These are phyloP conservation scores for Hydrozoanthus tunicans DNA, from an alignment of 64 coral and sea anemone genomes.

Conservation along the genomic window DNA sequence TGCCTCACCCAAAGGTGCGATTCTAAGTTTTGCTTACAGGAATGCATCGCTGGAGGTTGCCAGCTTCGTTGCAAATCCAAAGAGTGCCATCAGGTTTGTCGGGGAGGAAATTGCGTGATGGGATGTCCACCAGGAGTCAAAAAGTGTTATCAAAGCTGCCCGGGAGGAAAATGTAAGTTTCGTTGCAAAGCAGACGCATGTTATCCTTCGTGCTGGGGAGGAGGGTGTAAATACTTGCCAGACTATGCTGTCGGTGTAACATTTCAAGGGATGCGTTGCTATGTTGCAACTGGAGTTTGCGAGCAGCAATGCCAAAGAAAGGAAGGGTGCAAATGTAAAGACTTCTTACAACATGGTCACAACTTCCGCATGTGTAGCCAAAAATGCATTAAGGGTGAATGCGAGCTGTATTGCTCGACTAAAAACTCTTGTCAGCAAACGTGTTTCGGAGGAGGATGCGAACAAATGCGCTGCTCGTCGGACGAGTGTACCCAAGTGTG, in stretches of 20 bases:
- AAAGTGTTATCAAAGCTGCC: slow-evolving; percentile 61
- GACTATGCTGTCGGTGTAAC: slow-evolving; percentile 9
- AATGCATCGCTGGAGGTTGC: slow-evolving; percentile 60
- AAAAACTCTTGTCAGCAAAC: slow-evolving; percentile 22
- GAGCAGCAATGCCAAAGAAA: slow-evolving; percentile 23
- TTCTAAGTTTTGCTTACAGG: slow-evolving; percentile 54
- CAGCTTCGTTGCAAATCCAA: slow-evolving; percentile 47
- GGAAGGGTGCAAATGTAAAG: not conserved
- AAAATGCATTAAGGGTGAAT: slow-evolving; percentile 55
- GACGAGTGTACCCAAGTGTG: slow-evolving; percentile 41
- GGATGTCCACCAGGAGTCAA: slow-evolving; percentile 8
- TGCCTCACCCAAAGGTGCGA: slow-evolving; percentile 32
- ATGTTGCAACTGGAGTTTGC: slow-evolving; percentile 17
- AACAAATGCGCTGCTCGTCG: slow-evolving; percentile 17
- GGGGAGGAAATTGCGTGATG: slow-evolving; percentile 49
- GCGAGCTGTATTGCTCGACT: not conserved
- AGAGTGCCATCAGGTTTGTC: slow-evolving; percentile 62
- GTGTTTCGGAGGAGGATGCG: slow-evolving; percentile 29
- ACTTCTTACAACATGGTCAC: not conserved
- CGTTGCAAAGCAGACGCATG: slow-evolving; percentile 54
- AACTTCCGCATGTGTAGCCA: slow-evolving; percentile 16
- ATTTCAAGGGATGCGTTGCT: slow-evolving; percentile 6
- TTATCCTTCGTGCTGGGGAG: slow-evolving; percentile 55
- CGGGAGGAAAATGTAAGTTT: slow-evolving; percentile 54
- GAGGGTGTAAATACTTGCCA: slow-evolving; percentile 30